Conservation (phyloP, 2,113 vertebrate genomes). For the Ptyas mucosa region DNA sequence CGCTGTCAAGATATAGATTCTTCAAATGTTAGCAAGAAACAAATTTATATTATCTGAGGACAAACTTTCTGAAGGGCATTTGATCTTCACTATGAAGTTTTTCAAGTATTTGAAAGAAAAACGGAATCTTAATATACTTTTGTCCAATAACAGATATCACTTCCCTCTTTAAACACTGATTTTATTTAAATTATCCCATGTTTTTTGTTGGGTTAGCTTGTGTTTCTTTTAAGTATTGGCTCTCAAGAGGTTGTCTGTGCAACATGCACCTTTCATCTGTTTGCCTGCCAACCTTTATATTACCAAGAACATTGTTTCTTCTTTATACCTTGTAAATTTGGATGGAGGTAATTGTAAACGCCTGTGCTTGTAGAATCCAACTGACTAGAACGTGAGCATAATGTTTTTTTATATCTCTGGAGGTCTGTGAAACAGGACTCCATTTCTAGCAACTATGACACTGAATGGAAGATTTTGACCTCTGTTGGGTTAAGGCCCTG, state of each 20-base stretch:
- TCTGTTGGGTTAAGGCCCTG: background rate
- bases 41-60: background rate
- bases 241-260: background rate
- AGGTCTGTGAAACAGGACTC: constrained; percentile 31
- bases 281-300: background rate
- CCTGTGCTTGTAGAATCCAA: constrained; percentile 1
- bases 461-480: constrained; percentile 26
- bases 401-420: constrained; percentile 51
- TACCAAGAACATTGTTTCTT: background rate
- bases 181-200: background rate
- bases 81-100: background rate
- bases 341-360: background rate
- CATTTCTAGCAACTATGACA: constrained; percentile 42
- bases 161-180: background rate
- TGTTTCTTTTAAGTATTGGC: background rate
- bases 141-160: background rate
- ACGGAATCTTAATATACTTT: constrained; percentile 3
- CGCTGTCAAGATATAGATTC: background rate
- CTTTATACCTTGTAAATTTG: constrained; percentile 13
- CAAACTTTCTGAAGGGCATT: background rate
- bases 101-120: background rate
- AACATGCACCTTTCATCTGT: background rate
- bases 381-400: background rate
- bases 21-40: background rate
- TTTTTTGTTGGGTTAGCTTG: background rate